Percentiles rank a stretch among this genome's conserved stretches.
phyloP scores from a whole-genome alignment of 2,113 vertebrate genomes.

The Cinclus mexicanus region DNA sequence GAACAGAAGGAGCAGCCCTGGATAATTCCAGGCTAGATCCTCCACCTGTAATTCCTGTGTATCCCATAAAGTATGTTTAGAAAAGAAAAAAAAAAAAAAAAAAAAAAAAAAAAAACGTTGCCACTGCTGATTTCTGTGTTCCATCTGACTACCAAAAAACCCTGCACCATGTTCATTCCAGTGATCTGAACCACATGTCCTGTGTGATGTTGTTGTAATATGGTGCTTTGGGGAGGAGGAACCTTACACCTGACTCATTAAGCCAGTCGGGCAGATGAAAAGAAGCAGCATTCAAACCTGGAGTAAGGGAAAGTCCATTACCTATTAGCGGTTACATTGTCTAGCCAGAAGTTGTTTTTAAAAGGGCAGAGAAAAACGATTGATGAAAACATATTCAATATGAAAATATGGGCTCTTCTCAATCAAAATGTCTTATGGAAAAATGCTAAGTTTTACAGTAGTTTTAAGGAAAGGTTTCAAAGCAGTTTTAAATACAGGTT shows the following conservation, averaged over 20 bases:
- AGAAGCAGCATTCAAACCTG: not conserved
- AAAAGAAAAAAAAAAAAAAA: not conserved
- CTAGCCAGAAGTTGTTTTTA: not conserved
- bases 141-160: not conserved
- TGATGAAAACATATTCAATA: not conserved
- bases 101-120: not conserved
- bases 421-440: not conserved
- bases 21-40: constrained; percentile 43
- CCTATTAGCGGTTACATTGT: not conserved
- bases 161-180: not conserved
- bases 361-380: not conserved
- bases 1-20: constrained; percentile 56
- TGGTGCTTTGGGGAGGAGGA: not conserved
- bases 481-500: not conserved
- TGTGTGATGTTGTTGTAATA: not conserved
- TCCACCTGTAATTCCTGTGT: constrained; percentile 50
- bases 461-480: not conserved
- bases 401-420: not conserved
- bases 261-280: not conserved
- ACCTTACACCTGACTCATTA: not conserved
- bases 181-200: constrained; percentile 55
- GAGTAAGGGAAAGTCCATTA: not conserved
- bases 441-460: not conserved
- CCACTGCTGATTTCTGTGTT: constrained; percentile 37
- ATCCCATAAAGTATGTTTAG: constrained; percentile 36